These are phyloP conservation scores for Semotilus atromaculatus DNA, from an alignment of 2,797 vertebrate species.

Conservation along the genomic window DNA sequence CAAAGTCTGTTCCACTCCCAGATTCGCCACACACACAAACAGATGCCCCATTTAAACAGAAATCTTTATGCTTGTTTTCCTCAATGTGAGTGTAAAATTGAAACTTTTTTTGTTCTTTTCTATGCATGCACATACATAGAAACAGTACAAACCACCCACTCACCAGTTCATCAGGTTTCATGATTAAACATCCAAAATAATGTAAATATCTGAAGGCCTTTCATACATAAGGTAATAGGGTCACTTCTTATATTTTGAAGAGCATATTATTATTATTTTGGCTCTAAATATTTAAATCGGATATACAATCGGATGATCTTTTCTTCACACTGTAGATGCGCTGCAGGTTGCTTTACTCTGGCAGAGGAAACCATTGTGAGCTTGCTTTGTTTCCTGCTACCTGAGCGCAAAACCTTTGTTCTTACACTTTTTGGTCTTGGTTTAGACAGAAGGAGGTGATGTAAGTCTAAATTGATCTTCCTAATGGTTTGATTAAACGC, in stretches of 20 bases:
- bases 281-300: neutral
- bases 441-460: constrained; percentile 3
- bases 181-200: neutral
- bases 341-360: constrained; percentile 24
- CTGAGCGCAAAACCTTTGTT: constrained; percentile 2
- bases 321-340: constrained; percentile 35
- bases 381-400: constrained; percentile 49
- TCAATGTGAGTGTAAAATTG: neutral
- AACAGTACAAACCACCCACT: constrained; percentile 26
- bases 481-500: neutral
- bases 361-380: constrained; percentile 41
- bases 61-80: neutral
- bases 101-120: neutral
- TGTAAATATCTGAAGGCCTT: neutral
- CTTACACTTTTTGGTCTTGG: neutral
- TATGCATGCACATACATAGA: neutral
- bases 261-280: neutral
- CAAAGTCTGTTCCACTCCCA: constrained; percentile 44
- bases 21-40: constrained; percentile 23
- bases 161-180: neutral
- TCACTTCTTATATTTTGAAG: neutral
- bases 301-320: constrained; percentile 1
- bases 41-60: constrained; percentile 6
- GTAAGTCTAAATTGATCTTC: constrained; percentile 13
- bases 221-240: neutral